phyloP scores from a whole-genome alignment of 2,888 invertebrate species.

The Polietes domitor region DNA sequence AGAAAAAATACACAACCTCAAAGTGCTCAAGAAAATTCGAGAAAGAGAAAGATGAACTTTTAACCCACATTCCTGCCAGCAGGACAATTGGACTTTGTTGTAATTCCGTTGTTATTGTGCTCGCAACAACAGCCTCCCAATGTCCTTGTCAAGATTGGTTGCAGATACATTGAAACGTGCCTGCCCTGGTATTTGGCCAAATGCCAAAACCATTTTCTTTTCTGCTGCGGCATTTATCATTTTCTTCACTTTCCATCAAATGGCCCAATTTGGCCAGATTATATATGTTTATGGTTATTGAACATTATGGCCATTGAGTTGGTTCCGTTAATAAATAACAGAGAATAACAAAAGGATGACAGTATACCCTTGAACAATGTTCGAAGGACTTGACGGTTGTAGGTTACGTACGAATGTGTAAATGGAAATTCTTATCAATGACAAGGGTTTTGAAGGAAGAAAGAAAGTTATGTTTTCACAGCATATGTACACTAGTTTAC shows the following conservation, averaged over 20 bases:
- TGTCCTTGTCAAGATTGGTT: slow-evolving; percentile 27
- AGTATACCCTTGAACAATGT: no score
- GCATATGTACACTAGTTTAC: no score
- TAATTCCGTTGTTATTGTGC: not conserved
- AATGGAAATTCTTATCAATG: no score
- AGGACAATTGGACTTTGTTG: not conserved
- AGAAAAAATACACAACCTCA: no score
- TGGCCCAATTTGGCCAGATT: not conserved
- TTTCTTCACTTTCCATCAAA: slow-evolving; percentile 13
- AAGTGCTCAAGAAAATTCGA: not conserved
- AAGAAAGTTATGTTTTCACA: no score
- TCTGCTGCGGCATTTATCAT: not conserved
- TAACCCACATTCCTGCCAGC: slow-evolving; percentile 49
- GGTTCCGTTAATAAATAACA: not conserved
- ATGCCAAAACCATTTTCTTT: slow-evolving; percentile 33
- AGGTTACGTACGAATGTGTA: no score
- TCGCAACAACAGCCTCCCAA: no score
- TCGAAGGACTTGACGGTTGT: no score
- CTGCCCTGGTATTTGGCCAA: slow-evolving; percentile 36
- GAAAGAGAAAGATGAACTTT: slow-evolving; percentile 47
- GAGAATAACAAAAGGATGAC: no score
- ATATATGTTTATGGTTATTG: no score
- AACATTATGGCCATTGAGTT: not conserved
- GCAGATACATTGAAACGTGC: no score
- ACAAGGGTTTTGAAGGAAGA: no score